phyloP scores from a whole-genome alignment of 2,797 vertebrate species.

The Tamandua tetradactyla region DNA sequence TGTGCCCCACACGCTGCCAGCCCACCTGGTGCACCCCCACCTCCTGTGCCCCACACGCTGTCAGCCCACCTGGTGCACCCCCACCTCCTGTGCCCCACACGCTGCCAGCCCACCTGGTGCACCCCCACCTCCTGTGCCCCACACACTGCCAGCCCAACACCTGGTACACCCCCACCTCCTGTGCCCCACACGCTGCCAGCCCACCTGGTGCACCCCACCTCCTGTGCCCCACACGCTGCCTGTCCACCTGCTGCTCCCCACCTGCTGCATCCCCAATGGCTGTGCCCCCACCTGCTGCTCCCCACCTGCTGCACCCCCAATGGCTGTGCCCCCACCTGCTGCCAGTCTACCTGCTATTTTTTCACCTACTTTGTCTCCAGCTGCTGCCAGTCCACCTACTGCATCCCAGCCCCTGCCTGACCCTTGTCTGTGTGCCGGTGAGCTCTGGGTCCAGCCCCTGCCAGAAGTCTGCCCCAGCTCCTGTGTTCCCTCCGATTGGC shows the following conservation, averaged over 20 bases:
- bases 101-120: background rate
- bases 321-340: background rate
- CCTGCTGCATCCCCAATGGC: background rate
- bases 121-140: background rate
- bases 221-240: background rate
- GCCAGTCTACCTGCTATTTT: background rate
- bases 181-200: rapidly evolving
- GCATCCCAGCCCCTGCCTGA: too few species aligned
- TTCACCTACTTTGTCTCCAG: background rate
- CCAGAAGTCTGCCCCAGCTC: too few species aligned
- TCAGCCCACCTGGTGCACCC: background rate
- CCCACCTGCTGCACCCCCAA: background rate
- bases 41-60: background rate
- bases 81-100: background rate
- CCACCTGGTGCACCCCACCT: background rate
- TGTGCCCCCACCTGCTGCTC: rapidly evolving
- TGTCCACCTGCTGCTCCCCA: background rate
- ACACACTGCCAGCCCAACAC: too few species aligned
- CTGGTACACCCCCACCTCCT: background rate
- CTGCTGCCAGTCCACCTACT: background rate
- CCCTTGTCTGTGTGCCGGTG: background rate
- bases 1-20: rapidly evolving
- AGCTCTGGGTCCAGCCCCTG: background rate
- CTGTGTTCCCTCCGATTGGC: too few species aligned
- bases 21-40: background rate